Conservation (phyloP, 2,888 invertebrate genomes). For the Alentia gelatinosa region DNA sequence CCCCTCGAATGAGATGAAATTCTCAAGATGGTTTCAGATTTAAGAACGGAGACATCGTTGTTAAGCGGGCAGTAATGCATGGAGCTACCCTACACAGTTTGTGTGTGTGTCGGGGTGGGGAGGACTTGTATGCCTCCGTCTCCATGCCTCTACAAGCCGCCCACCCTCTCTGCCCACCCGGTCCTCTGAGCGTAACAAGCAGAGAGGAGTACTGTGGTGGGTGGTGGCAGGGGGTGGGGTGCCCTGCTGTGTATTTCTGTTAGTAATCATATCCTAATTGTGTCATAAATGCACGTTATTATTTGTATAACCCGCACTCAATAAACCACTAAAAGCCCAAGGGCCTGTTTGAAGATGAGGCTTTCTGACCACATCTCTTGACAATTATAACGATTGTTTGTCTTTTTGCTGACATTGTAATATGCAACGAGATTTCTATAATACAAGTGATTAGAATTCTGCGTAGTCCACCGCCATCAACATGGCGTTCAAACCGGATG, state of each 20-base stretch:
- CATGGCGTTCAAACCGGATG: background rate
- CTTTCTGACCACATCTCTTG: background rate
- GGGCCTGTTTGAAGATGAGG: background rate
- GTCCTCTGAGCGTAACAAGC: background rate
- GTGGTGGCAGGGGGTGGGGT: background rate
- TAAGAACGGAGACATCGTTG: too few relatives aligned
- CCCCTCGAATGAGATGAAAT: too few relatives aligned
- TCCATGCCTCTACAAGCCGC: background rate
- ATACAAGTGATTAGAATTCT: constrained; percentile 34
- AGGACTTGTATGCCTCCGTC: too few relatives aligned
- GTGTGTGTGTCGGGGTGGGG: too few relatives aligned
- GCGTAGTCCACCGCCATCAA: background rate
- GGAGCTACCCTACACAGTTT: too few relatives aligned
- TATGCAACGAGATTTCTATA: constrained; percentile 32
- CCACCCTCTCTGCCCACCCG: background rate
- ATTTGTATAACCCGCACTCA: background rate
- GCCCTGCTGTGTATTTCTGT: background rate
- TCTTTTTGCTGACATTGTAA: background rate
- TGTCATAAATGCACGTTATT: background rate
- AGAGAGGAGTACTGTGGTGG: background rate
- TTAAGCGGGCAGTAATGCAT: too few relatives aligned
- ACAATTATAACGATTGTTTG: background rate
- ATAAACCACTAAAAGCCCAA: background rate
- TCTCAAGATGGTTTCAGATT: too few relatives aligned
- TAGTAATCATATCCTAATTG: background rate